Base-by-base conservation (phyloP, 2,113 vertebrate genomes). In the Archocentrus centrarchus region DNA sequence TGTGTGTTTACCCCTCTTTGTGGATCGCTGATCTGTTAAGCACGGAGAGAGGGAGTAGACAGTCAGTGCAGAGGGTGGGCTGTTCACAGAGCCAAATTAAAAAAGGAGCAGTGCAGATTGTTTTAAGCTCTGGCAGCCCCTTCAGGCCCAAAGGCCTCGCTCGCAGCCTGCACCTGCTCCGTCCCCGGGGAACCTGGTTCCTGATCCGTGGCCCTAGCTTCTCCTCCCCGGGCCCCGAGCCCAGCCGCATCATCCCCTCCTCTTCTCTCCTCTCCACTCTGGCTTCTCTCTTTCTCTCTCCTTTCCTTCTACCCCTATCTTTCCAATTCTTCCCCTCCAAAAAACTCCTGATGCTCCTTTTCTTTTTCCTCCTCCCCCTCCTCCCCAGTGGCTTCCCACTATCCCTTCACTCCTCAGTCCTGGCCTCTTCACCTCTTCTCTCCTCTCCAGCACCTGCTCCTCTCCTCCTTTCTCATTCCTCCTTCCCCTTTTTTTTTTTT, bases 1-100 rank as follows among this genome's bases (percentile, higher is more conserved):
- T 97, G 97, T 97, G 97, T 99, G 98, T 99, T 98, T 98, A 98
- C 97, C 96, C 95, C 97, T 97, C 97, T 98, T 98, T 98, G 97
- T 97, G 97, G 96, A 97, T 97, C 97, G 97, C 96, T 97, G 97
- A 97, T 97, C 97, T 98, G 97, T 97, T 98, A 97, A 98, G 97
- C 96, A 85, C 53, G 83, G 89, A 79, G 89, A 80, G 79, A 86
- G 82, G 22, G 81, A 76, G 83, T 22, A 76, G 86, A 76, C 59
- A 84, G 93, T 93, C 93, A 84, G 89, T 89, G 94, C 75, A 93
- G 87, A 92, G 87, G 89, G 88, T 83, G 96, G 97, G 97, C 95
- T 96, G 96, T 95, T 95, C 94, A 95, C 94, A 96, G 93, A 96
- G 96, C 96, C 98, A 98, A 98, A 97, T 97, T 97, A 97, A 92